A percentile compares a stretch with the other conserved stretches of the same genome.
phyloP scores from a whole-genome alignment of 2,113 vertebrate species.

The Trichomycterus rosablanca region DNA sequence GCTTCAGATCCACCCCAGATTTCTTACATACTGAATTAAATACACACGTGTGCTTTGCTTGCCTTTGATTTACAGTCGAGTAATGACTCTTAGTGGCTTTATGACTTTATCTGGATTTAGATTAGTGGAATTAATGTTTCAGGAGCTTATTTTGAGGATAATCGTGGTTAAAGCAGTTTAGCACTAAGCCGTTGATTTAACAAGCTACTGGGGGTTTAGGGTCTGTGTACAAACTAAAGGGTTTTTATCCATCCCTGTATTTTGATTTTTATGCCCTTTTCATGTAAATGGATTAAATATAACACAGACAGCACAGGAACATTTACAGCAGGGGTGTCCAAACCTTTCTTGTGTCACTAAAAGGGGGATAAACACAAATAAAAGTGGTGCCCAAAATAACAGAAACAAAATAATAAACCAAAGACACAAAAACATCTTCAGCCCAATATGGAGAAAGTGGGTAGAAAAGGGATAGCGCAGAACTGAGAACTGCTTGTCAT shows the following conservation, averaged over 20 bases:
- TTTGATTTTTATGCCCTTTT: slow-evolving; percentile 40
- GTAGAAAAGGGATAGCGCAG: too few species aligned
- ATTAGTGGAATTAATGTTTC: slow-evolving; percentile 46
- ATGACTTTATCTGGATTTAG: slow-evolving; percentile 50
- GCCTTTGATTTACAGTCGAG: slow-evolving; percentile 49
- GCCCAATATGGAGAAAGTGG: too few species aligned
- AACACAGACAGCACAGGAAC: too few species aligned
- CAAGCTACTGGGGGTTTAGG: slow-evolving; percentile 36
- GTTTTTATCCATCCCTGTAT: background rate
- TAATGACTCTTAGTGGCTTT: slow-evolving; percentile 53
- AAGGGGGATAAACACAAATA: too few species aligned
- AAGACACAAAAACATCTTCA: too few species aligned
- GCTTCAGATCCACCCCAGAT: too few species aligned
- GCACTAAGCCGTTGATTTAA: slow-evolving; percentile 51
- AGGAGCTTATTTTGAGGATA: slow-evolving; percentile 58
- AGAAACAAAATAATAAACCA: too few species aligned
- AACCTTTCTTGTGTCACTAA: too few species aligned
- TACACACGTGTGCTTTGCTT: background rate
- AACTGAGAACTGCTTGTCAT: too few species aligned
- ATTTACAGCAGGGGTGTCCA: too few species aligned
- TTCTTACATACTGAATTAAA: too few species aligned
- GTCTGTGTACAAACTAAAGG: slow-evolving; percentile 41
- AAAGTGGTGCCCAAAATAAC: too few species aligned
- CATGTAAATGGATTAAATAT: slow-evolving; percentile 25
- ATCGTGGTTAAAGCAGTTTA: slow-evolving; percentile 55